These are phyloP conservation scores for Naso thynnoides DNA, from an alignment of 2,797 vertebrate genomes.

Conservation along the genomic window DNA sequence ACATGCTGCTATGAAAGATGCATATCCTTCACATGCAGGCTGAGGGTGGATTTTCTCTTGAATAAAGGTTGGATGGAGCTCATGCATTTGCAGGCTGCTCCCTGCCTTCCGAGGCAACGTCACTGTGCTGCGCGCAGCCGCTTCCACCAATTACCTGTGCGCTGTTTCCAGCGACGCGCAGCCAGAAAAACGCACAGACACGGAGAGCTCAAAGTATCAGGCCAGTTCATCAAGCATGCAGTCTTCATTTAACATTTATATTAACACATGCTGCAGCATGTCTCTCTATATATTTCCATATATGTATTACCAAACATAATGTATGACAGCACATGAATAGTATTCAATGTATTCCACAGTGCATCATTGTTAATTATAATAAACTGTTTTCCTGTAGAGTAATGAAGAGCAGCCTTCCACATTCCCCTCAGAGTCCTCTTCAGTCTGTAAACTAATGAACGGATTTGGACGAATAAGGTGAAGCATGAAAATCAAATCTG, in stretches of 20 bases:
- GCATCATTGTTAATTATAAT: not conserved
- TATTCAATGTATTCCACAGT: too few species aligned
- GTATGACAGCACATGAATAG: not conserved
- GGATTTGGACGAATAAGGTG: not conserved
- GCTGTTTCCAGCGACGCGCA: constrained; percentile 2
- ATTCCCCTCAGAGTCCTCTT: not conserved
- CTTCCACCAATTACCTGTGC: constrained; percentile 37
- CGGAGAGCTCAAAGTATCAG: not conserved
- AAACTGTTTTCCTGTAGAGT: not conserved
- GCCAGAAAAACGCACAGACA: not conserved
- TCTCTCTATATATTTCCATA: too few species aligned
- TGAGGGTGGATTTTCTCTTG: not conserved
- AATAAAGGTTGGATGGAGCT: constrained; percentile 31
- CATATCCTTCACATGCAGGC: not conserved
- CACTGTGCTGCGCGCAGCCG: constrained; percentile 38
- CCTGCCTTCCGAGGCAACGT: constrained; percentile 50
- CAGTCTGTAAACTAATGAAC: not conserved
- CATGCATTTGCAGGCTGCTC: constrained; percentile 12
- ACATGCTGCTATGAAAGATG: constrained; percentile 28
- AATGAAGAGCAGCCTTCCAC: not conserved
- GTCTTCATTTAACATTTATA: not conserved
- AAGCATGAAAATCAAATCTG: not conserved
- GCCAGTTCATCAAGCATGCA: not conserved
- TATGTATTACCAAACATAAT: not conserved
- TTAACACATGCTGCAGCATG: not conserved